phyloP scores from a whole-genome alignment of 2,888 invertebrate genomes.

The Cephus pulcher region DNA sequence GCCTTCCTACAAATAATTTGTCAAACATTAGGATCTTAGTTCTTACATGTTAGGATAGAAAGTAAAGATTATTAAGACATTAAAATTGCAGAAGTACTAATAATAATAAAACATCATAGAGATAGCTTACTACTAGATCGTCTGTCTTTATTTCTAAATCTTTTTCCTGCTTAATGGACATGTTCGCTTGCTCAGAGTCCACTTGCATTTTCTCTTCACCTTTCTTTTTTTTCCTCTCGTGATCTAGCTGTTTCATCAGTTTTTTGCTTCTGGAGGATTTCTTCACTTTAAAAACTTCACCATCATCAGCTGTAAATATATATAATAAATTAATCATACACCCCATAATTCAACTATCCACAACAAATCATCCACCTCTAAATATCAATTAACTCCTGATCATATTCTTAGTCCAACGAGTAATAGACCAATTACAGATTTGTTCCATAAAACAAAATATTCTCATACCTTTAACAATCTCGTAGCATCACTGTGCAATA shows the following conservation, averaged over 20 bases:
- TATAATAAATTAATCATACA: conserved; percentile 1
- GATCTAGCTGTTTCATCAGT: conserved; percentile 85
- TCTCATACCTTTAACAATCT: neutral
- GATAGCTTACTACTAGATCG: conserved; percentile 75
- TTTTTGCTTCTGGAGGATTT: conserved; percentile 95
- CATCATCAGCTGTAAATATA: conserved; percentile 76
- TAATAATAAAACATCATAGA: conserved; percentile 63
- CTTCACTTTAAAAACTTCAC: conserved; percentile 93
- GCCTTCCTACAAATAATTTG: neutral
- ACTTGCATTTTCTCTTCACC: conserved; percentile 67
- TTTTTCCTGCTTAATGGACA: conserved; percentile 68
- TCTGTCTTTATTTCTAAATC: conserved; percentile 78
- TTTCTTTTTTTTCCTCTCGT: conserved; percentile 76
- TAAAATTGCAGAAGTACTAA: conserved; percentile 35
- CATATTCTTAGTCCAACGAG: neutral
- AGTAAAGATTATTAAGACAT: neutral
- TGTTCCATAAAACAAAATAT: neutral
- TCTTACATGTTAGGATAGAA: neutral
- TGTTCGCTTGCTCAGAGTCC: conserved; percentile 62
- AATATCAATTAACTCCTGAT: neutral
- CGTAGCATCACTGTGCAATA: neutral
- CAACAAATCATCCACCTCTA: neutral
- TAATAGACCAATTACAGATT: neutral
- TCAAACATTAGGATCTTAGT: neutral
- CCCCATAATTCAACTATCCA: neutral